A percentile compares a stretch with the other conserved stretches of the same genome.
Evolutionary conservation across 64 coral and sea anemone species (phyloP).

Genomic region (Orbicella faveolata): DNA sequence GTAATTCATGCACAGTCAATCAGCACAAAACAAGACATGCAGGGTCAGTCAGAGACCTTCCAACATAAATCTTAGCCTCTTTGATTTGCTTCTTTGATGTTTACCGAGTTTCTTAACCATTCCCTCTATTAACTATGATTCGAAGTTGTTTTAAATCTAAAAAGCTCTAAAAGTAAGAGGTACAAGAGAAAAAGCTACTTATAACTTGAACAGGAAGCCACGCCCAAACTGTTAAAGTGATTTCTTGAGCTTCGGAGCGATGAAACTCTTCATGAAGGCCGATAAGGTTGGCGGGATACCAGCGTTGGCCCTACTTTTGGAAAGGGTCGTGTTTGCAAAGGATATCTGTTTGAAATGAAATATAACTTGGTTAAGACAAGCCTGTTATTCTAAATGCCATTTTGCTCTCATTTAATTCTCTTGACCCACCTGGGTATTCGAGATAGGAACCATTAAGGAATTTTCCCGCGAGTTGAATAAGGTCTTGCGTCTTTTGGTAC

Average conservation of each 20-base stretch:
- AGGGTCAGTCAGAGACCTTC: too few species aligned
- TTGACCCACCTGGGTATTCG: conserved; percentile 60
- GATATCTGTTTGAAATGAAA: conserved; percentile 45
- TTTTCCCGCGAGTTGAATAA: conserved; percentile 70
- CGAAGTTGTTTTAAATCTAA: too few species aligned
- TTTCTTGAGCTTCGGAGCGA: conserved; percentile 81
- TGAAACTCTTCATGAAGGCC: conserved; percentile 81
- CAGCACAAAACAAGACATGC: too few species aligned
- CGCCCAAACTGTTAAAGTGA: background rate
- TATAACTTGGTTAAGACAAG: background rate
- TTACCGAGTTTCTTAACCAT: too few species aligned
- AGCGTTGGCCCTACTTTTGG: conserved; percentile 23
- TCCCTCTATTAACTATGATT: too few species aligned
- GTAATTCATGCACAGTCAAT: too few species aligned
- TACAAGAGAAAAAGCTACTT: background rate
- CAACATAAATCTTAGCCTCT: too few species aligned
- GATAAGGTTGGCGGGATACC: conserved; percentile 62
- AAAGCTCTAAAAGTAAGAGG: background rate
- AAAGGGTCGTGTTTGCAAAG: conserved; percentile 62
- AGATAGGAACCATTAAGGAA: conserved; percentile 36
- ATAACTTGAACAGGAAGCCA: background rate
- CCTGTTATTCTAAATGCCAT: background rate
- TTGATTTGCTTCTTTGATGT: too few species aligned
- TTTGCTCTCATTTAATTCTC: background rate
- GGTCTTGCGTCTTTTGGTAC: conserved; percentile 72